Evolutionary conservation across 53 echinoderm and acorn worm species (phyloP).

Genomic region (Luidia sarsii): DNA sequence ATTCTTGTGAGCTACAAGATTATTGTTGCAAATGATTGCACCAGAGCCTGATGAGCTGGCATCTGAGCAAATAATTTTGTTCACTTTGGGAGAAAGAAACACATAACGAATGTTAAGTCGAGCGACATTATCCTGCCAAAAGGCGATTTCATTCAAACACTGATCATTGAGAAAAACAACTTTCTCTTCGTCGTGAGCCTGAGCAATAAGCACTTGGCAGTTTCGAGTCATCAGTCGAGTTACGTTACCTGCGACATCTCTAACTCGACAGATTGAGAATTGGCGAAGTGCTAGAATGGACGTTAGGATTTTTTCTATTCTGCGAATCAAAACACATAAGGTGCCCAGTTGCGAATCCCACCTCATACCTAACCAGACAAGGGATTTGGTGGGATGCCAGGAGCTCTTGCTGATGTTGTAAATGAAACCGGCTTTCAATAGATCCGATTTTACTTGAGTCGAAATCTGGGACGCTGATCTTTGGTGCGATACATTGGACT

Average conservation of each 20-base stretch:
- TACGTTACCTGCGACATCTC: no score
- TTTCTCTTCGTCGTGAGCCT: no score
- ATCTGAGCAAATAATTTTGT: background rate
- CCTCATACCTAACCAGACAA: background rate
- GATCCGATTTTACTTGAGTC: background rate
- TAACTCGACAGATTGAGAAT: no score
- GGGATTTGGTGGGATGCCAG: background rate
- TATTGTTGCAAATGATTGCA: constrained; percentile 18
- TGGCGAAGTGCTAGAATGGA: no score
- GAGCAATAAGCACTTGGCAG: no score
- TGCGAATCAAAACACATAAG: background rate
- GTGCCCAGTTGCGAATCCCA: background rate
- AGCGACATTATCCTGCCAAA: no score
- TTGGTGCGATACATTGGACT: background rate
- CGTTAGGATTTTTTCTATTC: background rate
- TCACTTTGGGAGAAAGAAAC: no score
- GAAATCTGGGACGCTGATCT: background rate
- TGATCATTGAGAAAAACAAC: background rate
- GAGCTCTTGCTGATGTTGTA: no score
- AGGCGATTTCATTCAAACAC: background rate
- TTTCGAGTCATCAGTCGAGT: background rate
- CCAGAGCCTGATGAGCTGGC: constrained; percentile 1
- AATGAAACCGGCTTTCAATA: background rate
- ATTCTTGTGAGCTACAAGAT: no score
- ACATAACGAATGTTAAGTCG: no score